phyloP scores from a whole-genome alignment of 2,797 vertebrate genomes.

The Semaprochilodus insignis region DNA sequence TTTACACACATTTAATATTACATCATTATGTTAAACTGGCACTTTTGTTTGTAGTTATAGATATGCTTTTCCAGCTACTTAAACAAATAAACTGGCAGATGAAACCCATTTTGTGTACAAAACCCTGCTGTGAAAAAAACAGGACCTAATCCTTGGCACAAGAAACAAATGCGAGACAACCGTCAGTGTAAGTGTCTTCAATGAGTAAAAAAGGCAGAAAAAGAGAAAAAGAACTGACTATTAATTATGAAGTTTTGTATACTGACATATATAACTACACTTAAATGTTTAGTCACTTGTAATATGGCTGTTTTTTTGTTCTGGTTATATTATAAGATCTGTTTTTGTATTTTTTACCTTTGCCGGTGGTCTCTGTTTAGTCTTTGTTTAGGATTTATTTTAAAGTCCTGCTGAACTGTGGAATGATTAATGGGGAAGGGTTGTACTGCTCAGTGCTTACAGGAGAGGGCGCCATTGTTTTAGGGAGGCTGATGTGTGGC shows the following conservation, averaged over 20 bases:
- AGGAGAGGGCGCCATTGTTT: slow-evolving; percentile 35
- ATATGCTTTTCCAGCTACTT: slow-evolving; percentile 15
- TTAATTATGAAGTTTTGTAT: not conserved
- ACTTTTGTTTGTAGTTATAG: slow-evolving; percentile 1
- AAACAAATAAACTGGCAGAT: slow-evolving; percentile 13
- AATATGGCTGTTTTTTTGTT: not conserved
- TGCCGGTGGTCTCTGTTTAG: not conserved
- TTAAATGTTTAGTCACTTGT: not conserved
- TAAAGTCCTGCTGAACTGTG: not conserved
- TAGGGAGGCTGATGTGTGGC: not conserved
- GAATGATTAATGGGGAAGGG: not conserved
- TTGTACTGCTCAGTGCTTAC: not conserved
- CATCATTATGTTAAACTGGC: not conserved
- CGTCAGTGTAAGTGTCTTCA: not conserved
- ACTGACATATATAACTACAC: not conserved
- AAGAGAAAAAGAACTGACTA: not conserved
- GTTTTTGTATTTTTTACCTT: not conserved
- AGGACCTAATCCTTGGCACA: not conserved
- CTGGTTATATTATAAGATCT: not conserved
- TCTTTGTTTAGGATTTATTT: not conserved
- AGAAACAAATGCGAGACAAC: not conserved
- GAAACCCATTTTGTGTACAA: not conserved
- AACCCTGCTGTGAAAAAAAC: not conserved
- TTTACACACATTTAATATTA: slow-evolving; percentile 21
- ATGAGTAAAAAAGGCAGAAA: not conserved